Evolutionary conservation across 2,888 invertebrate genomes (phyloP).

Genomic region (Neocrepidodera transversa): DNA sequence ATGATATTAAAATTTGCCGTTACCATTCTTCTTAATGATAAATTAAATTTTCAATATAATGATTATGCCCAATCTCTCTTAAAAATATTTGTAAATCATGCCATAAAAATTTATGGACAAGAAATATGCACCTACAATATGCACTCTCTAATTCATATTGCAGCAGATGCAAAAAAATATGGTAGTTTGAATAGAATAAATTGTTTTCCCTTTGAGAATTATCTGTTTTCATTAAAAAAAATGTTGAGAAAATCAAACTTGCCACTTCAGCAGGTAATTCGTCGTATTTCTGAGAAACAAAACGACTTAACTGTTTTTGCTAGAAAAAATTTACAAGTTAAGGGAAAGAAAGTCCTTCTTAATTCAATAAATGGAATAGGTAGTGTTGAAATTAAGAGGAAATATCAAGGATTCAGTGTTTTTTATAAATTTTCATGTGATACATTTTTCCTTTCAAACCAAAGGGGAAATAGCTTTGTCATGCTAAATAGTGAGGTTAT

Average conservation of each 20-base stretch:
- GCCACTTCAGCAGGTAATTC: constrained; percentile 24
- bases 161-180: constrained; percentile 28
- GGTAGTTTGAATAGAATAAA: constrained; percentile 21
- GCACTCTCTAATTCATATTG: constrained; percentile 27
- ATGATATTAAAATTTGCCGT: constrained; percentile 39
- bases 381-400: no score
- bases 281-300: constrained; percentile 9
- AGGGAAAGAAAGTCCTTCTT: neutral
- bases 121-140: constrained; percentile 29
- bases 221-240: constrained; percentile 25
- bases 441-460: neutral
- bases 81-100: constrained; percentile 22
- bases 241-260: constrained; percentile 28
- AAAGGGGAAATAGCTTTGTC: neutral
- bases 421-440: neutral
- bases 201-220: constrained; percentile 33
- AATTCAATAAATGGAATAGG: no score
- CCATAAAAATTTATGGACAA: constrained; percentile 26
- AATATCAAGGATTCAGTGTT: no score
- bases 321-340: neutral
- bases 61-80: constrained; percentile 35
- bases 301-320: neutral
- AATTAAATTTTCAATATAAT: constrained; percentile 34
- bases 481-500: neutral
- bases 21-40: constrained; percentile 32